These are phyloP conservation scores for Epizoanthus illoricatus DNA, from an alignment of 92 coral and sea anemone species.

Conservation along the genomic window DNA sequence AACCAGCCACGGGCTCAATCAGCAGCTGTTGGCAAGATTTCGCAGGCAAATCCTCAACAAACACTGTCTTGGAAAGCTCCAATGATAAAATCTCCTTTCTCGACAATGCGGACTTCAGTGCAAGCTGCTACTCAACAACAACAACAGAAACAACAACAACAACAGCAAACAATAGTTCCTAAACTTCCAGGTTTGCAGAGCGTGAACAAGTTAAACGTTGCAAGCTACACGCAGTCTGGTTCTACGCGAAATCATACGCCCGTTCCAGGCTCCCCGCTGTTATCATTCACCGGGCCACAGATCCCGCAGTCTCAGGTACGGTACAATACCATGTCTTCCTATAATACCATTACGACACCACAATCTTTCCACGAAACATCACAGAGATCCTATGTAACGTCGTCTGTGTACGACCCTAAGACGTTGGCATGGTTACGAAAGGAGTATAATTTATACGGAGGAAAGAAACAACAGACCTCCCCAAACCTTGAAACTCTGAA, in stretches of 20 bases:
- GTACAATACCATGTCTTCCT: conserved; percentile 1
- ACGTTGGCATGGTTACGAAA: conserved; percentile 41
- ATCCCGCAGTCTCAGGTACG: conserved; percentile 25
- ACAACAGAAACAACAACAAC: conserved; percentile 14
- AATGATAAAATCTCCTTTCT: not conserved
- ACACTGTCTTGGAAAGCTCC: not conserved
- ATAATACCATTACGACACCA: not conserved
- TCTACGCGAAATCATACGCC: not conserved
- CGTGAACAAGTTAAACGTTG: conserved; percentile 1
- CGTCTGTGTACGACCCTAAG: conserved; percentile 29
- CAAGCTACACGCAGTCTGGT: conserved; percentile 1
- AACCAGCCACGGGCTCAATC: conserved; percentile 8
- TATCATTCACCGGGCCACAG: not conserved
- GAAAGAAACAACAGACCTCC: not conserved
- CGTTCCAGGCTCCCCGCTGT: not conserved
- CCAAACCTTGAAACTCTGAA: conserved; percentile 6
- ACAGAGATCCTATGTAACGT: conserved; percentile 7
- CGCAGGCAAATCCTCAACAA: not conserved
- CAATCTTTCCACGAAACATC: not conserved
- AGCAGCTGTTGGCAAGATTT: not conserved
- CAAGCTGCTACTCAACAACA: conserved; percentile 26
- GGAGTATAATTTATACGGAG: conserved; percentile 11
- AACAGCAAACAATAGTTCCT: not conserved
- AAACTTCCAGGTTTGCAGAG: not conserved
- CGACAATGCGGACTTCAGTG: conserved; percentile 28